Evolutionary conservation across 2,888 invertebrate species (phyloP).

Genomic region (Nezara viridula): DNA sequence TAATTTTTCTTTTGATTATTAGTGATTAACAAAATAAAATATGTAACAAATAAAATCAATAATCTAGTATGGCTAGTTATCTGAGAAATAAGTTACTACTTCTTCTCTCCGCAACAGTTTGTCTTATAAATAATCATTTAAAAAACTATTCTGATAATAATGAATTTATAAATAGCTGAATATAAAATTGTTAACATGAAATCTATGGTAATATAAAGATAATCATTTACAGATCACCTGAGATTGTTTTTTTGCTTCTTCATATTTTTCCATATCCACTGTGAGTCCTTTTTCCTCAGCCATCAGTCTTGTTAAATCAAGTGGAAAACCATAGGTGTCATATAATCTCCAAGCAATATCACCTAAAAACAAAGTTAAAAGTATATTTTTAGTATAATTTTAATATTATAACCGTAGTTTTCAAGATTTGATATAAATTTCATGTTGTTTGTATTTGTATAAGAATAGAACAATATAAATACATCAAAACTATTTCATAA

Average conservation of each 20-base stretch:
- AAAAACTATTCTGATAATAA: no score
- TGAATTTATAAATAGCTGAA: no score
- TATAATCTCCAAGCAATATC: slow-evolving; percentile 98
- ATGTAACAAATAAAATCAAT: no score
- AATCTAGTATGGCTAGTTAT: no score
- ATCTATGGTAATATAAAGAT: no score
- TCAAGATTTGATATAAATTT: neutral
- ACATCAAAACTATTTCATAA: neutral
- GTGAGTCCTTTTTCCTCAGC: slow-evolving; percentile 92
- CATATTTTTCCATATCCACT: slow-evolving; percentile 92
- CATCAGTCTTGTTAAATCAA: slow-evolving; percentile 98
- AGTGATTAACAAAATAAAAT: no score
- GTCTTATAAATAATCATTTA: no score
- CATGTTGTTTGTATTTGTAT: neutral
- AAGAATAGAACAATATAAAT: neutral
- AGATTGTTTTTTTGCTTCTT: slow-evolving; percentile 91
- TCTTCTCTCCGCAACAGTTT: no score
- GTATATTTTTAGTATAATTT: no score
- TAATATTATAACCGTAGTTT: slow-evolving; percentile 4
- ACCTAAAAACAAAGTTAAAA: slow-evolving; percentile 69
- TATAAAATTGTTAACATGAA: no score
- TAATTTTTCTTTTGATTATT: no score
- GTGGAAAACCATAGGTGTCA: slow-evolving; percentile 99
- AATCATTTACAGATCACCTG: slow-evolving; percentile 70
- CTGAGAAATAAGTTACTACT: no score